Evolutionary conservation across 2,113 vertebrate genomes (phyloP).

Genomic region (Tursiops truncatus): DNA sequence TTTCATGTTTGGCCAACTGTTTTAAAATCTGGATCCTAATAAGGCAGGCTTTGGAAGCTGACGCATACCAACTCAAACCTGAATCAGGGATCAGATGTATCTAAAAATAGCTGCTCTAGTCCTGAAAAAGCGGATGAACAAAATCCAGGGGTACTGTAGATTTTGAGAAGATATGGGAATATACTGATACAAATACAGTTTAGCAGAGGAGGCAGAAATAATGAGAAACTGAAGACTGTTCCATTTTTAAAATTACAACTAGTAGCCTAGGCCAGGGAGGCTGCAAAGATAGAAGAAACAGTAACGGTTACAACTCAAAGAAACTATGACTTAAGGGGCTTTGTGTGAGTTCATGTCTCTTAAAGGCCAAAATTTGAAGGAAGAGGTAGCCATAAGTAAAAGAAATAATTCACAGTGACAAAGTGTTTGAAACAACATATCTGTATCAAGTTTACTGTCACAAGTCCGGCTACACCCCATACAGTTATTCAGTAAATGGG

Average conservation of each 20-base stretch:
- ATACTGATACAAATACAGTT: not conserved
- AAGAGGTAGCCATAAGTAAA: not conserved
- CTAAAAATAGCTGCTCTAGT: not conserved
- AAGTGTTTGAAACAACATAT: not conserved
- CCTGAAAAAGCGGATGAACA: not conserved
- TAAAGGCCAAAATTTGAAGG: not conserved
- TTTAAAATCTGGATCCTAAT: not conserved
- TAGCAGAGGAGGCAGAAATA: not conserved
- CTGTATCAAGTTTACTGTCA: not conserved
- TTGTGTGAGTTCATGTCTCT: not conserved
- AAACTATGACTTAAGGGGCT: not conserved
- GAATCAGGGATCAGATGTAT: not conserved
- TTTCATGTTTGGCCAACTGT: not conserved
- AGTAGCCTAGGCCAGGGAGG: not conserved
- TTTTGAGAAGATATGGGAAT: not conserved
- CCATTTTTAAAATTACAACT: not conserved
- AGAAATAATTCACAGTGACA: not conserved
- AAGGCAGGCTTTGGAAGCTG: not conserved
- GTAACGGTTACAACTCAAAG: not conserved
- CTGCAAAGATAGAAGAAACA: not conserved
- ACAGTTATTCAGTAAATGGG: not conserved
- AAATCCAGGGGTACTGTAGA: not conserved
- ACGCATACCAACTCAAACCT: not conserved
- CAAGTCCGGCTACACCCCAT: not conserved
- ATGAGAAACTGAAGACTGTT: not conserved